phyloP scores from a whole-genome alignment of 2,888 invertebrate species.

The Ctena decussata region DNA sequence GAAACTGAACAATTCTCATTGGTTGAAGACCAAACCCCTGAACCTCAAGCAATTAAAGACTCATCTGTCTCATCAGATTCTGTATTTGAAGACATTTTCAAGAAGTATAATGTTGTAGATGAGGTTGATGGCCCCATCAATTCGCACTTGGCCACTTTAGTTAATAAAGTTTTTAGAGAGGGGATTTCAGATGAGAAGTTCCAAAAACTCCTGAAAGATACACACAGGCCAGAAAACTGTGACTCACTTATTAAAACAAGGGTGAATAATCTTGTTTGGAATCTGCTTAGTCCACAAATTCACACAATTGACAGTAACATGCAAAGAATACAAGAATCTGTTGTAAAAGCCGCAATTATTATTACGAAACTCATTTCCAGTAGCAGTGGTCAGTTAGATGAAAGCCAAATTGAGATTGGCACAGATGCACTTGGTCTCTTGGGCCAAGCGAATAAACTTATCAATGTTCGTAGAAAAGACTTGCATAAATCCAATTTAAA shows the following conservation, averaged over 20 bases:
- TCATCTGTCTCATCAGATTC: no score
- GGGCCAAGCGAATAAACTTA: conserved; percentile 18
- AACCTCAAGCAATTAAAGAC: no score
- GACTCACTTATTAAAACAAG: conserved; percentile 27
- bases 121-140: no score
- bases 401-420: background rate
- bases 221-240: conserved; percentile 38
- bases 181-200: conserved; percentile 31
- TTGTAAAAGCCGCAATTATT: conserved; percentile 27
- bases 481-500: conserved; percentile 17
- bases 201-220: conserved; percentile 8
- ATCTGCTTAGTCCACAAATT: conserved; percentile 14
- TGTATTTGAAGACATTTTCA: no score
- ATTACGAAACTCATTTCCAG: conserved; percentile 30
- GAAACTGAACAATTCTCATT: no score
- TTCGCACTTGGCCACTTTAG: no score
- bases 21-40: no score
- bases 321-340: conserved; percentile 23
- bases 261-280: conserved; percentile 47
- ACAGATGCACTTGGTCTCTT: background rate
- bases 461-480: conserved; percentile 18
- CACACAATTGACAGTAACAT: conserved; percentile 10
- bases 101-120: no score
- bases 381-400: background rate
- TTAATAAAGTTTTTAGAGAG: conserved; percentile 13